Evolutionary conservation across 2,113 vertebrate genomes (phyloP).

Genomic region (Scytalopus superciliaris): DNA sequence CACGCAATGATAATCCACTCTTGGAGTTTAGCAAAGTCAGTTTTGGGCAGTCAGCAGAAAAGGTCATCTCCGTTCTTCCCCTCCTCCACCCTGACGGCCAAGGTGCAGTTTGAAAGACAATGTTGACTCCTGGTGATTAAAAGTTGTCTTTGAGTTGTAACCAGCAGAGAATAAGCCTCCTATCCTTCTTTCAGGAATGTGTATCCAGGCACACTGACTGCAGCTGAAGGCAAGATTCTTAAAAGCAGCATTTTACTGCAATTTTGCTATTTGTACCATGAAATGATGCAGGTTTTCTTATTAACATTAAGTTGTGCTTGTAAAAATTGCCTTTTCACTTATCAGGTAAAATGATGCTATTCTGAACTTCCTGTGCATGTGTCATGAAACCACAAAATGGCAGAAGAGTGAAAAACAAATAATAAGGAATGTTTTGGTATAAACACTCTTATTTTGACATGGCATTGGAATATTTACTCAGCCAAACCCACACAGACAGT

Average conservation of each 20-base stretch:
- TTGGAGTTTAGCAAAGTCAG: background rate
- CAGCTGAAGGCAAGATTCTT: background rate
- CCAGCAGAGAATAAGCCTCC: background rate
- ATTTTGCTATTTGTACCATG: background rate
- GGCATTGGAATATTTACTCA: background rate
- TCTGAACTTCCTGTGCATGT: background rate
- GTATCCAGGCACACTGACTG: background rate
- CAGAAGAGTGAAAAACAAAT: background rate
- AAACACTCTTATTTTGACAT: background rate
- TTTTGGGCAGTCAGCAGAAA: background rate
- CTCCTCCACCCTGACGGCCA: background rate
- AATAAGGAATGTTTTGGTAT: background rate
- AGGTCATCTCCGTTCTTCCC: background rate
- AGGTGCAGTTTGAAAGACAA: background rate
- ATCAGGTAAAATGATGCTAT: background rate
- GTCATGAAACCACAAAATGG: background rate
- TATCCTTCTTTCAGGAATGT: fast-evolving
- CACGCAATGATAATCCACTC: fast-evolving
- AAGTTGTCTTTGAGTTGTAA: background rate
- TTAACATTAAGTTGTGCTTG: background rate
- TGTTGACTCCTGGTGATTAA: background rate
- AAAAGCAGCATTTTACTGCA: background rate
- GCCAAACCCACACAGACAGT: background rate
- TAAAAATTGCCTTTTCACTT: background rate
- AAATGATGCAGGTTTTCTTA: background rate